Evolutionary conservation across 1,140 invertebrate species (phyloP).

Genomic region (Cydia fagiglandana): DNA sequence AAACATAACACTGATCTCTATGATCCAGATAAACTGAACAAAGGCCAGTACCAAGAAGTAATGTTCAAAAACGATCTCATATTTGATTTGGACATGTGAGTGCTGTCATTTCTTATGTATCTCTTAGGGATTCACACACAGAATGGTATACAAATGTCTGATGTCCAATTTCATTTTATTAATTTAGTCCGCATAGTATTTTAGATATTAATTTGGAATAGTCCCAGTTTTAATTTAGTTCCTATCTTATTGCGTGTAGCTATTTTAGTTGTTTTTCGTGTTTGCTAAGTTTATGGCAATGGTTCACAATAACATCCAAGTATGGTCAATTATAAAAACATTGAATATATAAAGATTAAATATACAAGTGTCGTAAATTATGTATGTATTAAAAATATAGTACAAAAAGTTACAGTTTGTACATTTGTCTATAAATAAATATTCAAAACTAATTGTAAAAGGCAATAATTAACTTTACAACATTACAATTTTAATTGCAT

Average conservation of each 20-base stretch:
- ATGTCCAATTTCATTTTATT: constrained; percentile 39
- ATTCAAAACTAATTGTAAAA: constrained; percentile 10
- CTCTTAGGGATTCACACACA: neutral
- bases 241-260: constrained; percentile 45
- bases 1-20: constrained; percentile 70
- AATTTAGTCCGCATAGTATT: constrained; percentile 43
- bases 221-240: constrained; percentile 43
- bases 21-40: constrained; percentile 70
- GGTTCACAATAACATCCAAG: constrained; percentile 38
- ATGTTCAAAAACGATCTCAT: constrained; percentile 79
- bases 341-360: neutral
- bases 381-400: constrained; percentile 16
- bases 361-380: neutral
- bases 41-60: constrained; percentile 75
- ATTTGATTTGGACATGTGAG: constrained; percentile 79
- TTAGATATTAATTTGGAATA: constrained; percentile 45
- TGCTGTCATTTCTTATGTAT: constrained; percentile 41
- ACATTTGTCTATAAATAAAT: neutral
- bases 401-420: constrained; percentile 25
- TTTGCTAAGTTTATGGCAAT: constrained; percentile 61
- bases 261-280: constrained; percentile 40
- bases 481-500: neutral
- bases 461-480: constrained; percentile 30
- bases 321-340: constrained; percentile 26
- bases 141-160: constrained; percentile 2